A percentile compares a stretch with the other conserved stretches of the same genome.
Evolutionary conservation across 2,888 invertebrate species (phyloP).

Genomic region (Cyrtodaria siliqua): DNA sequence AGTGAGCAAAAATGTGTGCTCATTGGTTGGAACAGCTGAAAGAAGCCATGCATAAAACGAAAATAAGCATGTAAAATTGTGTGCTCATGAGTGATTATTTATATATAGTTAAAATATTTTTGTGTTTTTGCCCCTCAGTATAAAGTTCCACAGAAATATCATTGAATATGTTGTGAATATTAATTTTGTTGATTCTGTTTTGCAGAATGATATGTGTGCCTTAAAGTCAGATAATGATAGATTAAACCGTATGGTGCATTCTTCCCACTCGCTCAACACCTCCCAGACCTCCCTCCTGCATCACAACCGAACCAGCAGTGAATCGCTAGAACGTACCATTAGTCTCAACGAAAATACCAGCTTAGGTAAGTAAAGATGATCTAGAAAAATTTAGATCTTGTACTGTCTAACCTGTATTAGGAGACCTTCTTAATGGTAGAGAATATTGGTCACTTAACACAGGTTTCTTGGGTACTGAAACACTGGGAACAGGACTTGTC

Average conservation of each 20-base stretch:
- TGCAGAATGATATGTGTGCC: slow-evolving; percentile 97
- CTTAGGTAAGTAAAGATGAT: slow-evolving; percentile 81
- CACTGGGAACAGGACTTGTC: no score
- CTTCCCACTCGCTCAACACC: slow-evolving; percentile 72
- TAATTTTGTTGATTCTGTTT: slow-evolving; percentile 71
- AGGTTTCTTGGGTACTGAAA: no score
- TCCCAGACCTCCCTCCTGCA: slow-evolving; percentile 76
- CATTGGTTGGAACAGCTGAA: slow-evolving; percentile 97
- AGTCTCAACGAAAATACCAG: slow-evolving; percentile 81
- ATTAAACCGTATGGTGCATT: slow-evolving; percentile 92
- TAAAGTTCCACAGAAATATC: no score
- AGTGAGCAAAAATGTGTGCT: no score
- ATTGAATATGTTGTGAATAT: no score
- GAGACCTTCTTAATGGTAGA: no score
- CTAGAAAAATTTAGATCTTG: no score
- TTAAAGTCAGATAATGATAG: slow-evolving; percentile 98
- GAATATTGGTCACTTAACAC: no score
- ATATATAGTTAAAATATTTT: no score
- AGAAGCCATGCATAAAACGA: slow-evolving; percentile 98
- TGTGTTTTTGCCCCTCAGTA: no score
- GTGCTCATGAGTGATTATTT: no score
- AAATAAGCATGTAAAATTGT: slow-evolving; percentile 90
- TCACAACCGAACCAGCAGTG: slow-evolving; percentile 78
- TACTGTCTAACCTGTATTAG: no score
- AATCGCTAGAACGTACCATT: slow-evolving; percentile 79